A percentile compares a stretch with the other conserved stretches of the same genome.
These are phyloP conservation scores for Isurus oxyrinchus DNA, from an alignment of 2,113 vertebrate species.

Conservation along the genomic window DNA sequence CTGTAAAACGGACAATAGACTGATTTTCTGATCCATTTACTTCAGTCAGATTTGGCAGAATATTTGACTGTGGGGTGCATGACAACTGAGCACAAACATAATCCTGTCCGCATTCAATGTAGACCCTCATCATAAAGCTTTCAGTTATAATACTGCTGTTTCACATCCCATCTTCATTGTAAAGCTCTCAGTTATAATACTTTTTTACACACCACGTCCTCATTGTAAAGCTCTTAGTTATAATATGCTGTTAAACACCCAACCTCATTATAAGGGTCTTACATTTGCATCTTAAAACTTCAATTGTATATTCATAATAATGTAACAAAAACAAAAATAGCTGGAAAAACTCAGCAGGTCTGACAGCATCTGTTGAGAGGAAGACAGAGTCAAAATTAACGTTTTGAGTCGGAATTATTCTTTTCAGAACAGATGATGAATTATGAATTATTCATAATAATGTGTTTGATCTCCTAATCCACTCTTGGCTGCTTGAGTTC, in stretches of 20 bases:
- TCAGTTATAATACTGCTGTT: not conserved
- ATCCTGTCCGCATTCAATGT: not conserved
- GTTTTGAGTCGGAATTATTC: no score
- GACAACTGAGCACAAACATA: not conserved
- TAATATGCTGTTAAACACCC: not conserved
- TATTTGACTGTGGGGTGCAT: not conserved
- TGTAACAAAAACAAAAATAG: no score
- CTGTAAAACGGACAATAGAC: no score
- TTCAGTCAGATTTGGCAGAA: no score
- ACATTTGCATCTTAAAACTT: not conserved
- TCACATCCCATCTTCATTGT: not conserved
- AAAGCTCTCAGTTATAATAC: not conserved
- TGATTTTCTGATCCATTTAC: no score
- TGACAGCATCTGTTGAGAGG: no score
- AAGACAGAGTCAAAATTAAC: no score
- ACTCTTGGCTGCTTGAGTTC: fast-evolving
- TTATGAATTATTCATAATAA: not conserved
- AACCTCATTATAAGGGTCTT: not conserved
- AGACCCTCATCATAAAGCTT: not conserved
- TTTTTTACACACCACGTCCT: not conserved
- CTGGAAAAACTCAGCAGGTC: no score
- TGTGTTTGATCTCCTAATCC: not conserved
- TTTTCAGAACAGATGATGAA: no score
- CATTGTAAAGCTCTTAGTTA: not conserved
- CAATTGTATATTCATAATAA: not conserved